These are phyloP conservation scores for Catharus bicknelli DNA, from an alignment of 2,113 vertebrate species.

Conservation along the genomic window DNA sequence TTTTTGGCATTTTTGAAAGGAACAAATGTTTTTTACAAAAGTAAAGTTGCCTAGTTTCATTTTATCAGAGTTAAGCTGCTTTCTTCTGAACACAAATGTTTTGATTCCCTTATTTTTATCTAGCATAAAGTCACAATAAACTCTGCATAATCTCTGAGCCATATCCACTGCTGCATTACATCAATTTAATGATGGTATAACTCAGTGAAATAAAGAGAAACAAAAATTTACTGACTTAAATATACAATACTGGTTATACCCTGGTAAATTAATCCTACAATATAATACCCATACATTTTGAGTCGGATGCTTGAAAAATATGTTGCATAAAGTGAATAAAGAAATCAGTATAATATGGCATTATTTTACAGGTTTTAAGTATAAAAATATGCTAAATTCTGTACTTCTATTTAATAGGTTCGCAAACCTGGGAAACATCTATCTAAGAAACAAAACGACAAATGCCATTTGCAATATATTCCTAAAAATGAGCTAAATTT, in stretches of 20 bases:
- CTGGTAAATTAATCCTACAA: neutral
- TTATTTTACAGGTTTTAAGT: neutral
- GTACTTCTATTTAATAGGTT: neutral
- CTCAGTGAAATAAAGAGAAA: slow-evolving; percentile 16
- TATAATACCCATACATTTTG: neutral
- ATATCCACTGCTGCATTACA: neutral
- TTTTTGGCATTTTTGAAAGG: slow-evolving; percentile 43
- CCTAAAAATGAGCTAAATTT: neutral
- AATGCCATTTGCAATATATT: neutral
- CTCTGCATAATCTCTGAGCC: neutral
- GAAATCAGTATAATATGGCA: neutral
- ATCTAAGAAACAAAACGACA: neutral
- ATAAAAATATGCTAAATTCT: neutral
- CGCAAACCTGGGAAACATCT: neutral
- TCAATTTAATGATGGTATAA: neutral
- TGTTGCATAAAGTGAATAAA: neutral
- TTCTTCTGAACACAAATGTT: slow-evolving; percentile 13
- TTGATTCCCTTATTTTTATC: neutral
- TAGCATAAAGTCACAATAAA: slow-evolving; percentile 1
- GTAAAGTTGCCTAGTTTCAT: slow-evolving; percentile 1
- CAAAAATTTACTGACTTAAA: slow-evolving; percentile 5
- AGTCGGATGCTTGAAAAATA: neutral
- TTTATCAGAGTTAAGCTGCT: neutral
- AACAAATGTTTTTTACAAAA: slow-evolving; percentile 21
- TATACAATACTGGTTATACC: neutral